Base-by-base conservation (phyloP, 2,888 invertebrate genomes). In the Tortrix viridana region DNA sequence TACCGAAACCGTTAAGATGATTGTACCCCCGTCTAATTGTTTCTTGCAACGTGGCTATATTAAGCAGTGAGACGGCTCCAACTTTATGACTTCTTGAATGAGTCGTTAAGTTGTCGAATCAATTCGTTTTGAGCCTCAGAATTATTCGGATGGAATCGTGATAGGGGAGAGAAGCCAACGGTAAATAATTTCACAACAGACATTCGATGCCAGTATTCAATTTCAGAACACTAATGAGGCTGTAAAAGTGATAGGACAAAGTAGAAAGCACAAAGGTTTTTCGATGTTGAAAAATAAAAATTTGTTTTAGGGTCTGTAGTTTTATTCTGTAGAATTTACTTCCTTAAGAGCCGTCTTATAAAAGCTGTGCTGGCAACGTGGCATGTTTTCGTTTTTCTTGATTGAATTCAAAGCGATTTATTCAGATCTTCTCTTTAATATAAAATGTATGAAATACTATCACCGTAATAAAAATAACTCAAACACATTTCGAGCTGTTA, bases 31-130 rank as follows among this genome's bases (percentile, higher is more conserved):
- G 88, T 90, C 87, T 92, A 90, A 92, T 91, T 91, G 91, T 91
- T 90, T 90, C 91, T 91, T 87, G 89, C 91, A 86, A 85, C 84
- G 85, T 85, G 82, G 84, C 84, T 88, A 88, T 90, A 90, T 91
- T 90, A 90, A 90, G 88, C 88, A 86, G 88, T 85, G 85, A 88
- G 85, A 82, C 84, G 80, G 81, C 82, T 79, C 80, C 82, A 81
- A 87, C 84, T 92, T 91, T 92, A 92, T 84, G 89, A 89, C 87
- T 88, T 82, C 85, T 85, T 79, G 82, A 90, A 89, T 85, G 88
- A 88, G 84, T 85, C 89, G 88, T 91, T 89, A 90, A 88, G 79
- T 84, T 86, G 88, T 89, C 86, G 87, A 88, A 89, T 90, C 88
- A 85, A 88, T 90, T 89, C 83, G 77, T 80, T 79, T 82, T 79